phyloP scores from a whole-genome alignment of 2,797 vertebrate genomes.

The Lagocephalus sceleratus region DNA sequence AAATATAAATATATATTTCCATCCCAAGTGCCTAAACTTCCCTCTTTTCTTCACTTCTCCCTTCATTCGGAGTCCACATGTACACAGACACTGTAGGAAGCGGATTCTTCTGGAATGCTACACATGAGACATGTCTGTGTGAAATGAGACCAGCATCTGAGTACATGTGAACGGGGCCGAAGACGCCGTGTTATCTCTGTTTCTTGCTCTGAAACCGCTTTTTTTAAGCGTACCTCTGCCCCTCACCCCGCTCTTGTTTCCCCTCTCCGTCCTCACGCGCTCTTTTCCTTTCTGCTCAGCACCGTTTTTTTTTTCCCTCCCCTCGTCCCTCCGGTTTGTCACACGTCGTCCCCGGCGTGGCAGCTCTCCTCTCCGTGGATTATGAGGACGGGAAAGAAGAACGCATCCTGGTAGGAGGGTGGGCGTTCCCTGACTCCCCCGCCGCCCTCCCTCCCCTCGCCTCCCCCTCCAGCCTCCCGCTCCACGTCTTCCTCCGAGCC shows the following conservation, averaged over 20 bases:
- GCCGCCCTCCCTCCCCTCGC: slow-evolving; percentile 50
- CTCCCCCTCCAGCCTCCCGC: slow-evolving; percentile 54
- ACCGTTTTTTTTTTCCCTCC: slow-evolving; percentile 20
- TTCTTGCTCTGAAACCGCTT: not conserved
- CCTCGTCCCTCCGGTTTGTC: slow-evolving; percentile 28
- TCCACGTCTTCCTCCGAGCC: slow-evolving; percentile 51
- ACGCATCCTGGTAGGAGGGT: slow-evolving; percentile 79
- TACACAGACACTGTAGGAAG: too few relatives aligned
- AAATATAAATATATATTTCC: slow-evolving; percentile 41
- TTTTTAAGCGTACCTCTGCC: not conserved
- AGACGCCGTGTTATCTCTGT: too few relatives aligned
- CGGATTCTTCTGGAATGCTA: too few relatives aligned
- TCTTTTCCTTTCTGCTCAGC: slow-evolving; percentile 8
- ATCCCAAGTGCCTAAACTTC: slow-evolving; percentile 12
- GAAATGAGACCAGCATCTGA: too few relatives aligned
- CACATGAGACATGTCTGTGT: too few relatives aligned
- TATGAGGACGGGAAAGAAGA: slow-evolving; percentile 82
- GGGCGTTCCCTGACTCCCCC: slow-evolving; percentile 66
- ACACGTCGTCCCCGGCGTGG: slow-evolving; percentile 77
- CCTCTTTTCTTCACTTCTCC: not conserved
- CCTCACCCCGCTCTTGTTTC: slow-evolving; percentile 7
- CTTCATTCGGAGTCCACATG: not conserved
- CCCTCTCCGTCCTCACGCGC: not conserved
- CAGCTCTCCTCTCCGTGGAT: slow-evolving; percentile 83
- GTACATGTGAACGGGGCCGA: too few relatives aligned